These are phyloP conservation scores for Falco novaeseelandiae DNA, from an alignment of 2,797 vertebrate species.

Conservation along the genomic window DNA sequence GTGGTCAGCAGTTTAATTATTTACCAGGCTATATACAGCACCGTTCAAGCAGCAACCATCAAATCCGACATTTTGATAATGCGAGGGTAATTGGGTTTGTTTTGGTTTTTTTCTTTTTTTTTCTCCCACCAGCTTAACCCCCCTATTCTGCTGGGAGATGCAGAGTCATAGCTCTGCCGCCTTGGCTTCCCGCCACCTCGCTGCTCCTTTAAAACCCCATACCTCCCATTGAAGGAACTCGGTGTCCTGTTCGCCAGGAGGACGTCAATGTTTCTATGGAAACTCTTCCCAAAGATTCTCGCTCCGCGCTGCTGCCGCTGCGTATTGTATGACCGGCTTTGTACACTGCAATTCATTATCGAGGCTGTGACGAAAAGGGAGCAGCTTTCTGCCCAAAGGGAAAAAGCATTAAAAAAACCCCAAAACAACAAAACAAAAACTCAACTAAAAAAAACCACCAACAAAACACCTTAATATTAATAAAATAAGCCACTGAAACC, in stretches of 20 bases:
- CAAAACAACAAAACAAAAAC: too few relatives aligned
- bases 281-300: slow-evolving; percentile 88
- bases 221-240: slow-evolving; percentile 81
- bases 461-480: slow-evolving; percentile 15
- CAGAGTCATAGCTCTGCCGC: slow-evolving; percentile 59
- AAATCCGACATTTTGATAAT: slow-evolving; percentile 19
- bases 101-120: neutral
- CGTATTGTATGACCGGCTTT: slow-evolving; percentile 81
- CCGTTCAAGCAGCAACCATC: neutral
- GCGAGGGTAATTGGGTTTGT: neutral
- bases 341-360: slow-evolving; percentile 79
- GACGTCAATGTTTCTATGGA: slow-evolving; percentile 91
- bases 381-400: slow-evolving; percentile 45
- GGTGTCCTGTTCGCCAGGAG: slow-evolving; percentile 81
- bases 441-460: neutral
- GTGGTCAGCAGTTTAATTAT: slow-evolving; percentile 55
- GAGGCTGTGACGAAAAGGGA: slow-evolving; percentile 68
- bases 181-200: slow-evolving; percentile 60
- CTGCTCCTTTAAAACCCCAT: slow-evolving; percentile 77
- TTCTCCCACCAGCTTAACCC: neutral
- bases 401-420: neutral
- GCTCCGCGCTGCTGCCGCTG: slow-evolving; percentile 68
- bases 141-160: slow-evolving; percentile 52
- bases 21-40: slow-evolving; percentile 12
- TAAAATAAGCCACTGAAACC: slow-evolving; percentile 28